Conservation (phyloP, 2,888 invertebrate species). For the Celastrina argiolus region DNA sequence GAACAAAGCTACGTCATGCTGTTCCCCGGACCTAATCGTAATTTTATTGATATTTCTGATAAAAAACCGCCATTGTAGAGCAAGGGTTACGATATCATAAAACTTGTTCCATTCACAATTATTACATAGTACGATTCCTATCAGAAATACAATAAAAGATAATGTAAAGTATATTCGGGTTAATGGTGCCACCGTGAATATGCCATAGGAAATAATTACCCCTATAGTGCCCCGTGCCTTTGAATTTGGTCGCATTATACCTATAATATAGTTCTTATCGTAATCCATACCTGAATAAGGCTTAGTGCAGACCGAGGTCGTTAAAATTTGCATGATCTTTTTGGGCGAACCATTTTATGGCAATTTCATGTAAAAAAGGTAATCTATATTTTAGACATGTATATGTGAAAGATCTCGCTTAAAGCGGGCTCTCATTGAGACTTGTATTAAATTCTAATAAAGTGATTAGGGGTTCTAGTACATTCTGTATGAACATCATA, state of each 20-base stretch:
- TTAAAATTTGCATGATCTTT: slow-evolving; percentile 21
- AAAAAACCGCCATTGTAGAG: not conserved
- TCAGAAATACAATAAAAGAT: slow-evolving; percentile 37
- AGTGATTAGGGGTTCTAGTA: not conserved
- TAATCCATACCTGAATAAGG: slow-evolving; percentile 22
- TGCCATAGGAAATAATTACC: slow-evolving; percentile 35
- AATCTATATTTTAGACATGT: slow-evolving; percentile 14
- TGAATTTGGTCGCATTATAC: slow-evolving; percentile 31
- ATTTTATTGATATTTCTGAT: slow-evolving; percentile 9
- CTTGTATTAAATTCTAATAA: not conserved
- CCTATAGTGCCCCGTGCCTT: slow-evolving; percentile 28
- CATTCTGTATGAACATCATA: not conserved
- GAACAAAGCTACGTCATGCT: slow-evolving; percentile 6
- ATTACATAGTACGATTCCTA: slow-evolving; percentile 33
- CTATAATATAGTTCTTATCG: slow-evolving; percentile 33
- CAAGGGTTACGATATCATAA: slow-evolving; percentile 27
- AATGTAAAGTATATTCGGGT: slow-evolving; percentile 37
- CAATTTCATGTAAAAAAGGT: slow-evolving; percentile 9
- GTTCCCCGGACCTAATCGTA: slow-evolving; percentile 4
- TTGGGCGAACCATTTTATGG: slow-evolving; percentile 14
- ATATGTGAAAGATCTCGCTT: not conserved
- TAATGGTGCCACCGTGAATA: slow-evolving; percentile 34
- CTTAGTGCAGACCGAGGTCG: not conserved
- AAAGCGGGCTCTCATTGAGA: not conserved
- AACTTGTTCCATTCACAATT: slow-evolving; percentile 32